Conservation (phyloP, 2,888 invertebrate species). For the Agonopterix subpropinquella region DNA sequence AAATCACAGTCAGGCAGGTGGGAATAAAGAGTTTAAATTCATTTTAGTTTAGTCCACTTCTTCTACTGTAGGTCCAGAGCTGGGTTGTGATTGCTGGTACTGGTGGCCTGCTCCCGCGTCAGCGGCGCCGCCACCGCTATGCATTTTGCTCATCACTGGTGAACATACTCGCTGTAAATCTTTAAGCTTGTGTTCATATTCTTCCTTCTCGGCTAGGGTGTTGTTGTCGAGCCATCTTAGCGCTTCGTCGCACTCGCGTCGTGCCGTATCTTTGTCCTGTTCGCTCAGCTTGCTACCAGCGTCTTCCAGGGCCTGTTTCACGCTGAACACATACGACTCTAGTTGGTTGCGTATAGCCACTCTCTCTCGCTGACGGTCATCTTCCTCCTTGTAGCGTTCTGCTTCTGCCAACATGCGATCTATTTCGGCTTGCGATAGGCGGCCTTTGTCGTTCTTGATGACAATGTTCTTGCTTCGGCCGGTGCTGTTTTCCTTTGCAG, state of each 20-base stretch:
- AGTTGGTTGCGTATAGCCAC: constrained; percentile 82
- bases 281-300: constrained; percentile 76
- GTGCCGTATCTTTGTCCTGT: constrained; percentile 77
- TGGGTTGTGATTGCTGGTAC: constrained; percentile 19
- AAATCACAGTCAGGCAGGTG: no score
- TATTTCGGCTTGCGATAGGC: constrained; percentile 87
- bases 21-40: no score
- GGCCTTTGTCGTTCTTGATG: constrained; percentile 88
- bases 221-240: constrained; percentile 84
- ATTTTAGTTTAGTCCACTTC: constrained; percentile 35
- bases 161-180: constrained; percentile 75
- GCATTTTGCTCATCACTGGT: constrained; percentile 75
- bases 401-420: constrained; percentile 87
- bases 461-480: constrained; percentile 84
- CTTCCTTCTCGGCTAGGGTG: constrained; percentile 78
- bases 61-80: constrained; percentile 42
- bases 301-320: constrained; percentile 81
- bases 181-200: constrained; percentile 76
- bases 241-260: constrained; percentile 73
- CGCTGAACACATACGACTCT: constrained; percentile 81
- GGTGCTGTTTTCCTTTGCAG: constrained; percentile 82
- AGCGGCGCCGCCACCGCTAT: constrained; percentile 59
- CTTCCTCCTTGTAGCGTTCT: constrained; percentile 83
- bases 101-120: constrained; percentile 18
- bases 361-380: constrained; percentile 80